Evolutionary conservation across 2,797 vertebrate genomes (phyloP).

Genomic region (Mycteria americana): DNA sequence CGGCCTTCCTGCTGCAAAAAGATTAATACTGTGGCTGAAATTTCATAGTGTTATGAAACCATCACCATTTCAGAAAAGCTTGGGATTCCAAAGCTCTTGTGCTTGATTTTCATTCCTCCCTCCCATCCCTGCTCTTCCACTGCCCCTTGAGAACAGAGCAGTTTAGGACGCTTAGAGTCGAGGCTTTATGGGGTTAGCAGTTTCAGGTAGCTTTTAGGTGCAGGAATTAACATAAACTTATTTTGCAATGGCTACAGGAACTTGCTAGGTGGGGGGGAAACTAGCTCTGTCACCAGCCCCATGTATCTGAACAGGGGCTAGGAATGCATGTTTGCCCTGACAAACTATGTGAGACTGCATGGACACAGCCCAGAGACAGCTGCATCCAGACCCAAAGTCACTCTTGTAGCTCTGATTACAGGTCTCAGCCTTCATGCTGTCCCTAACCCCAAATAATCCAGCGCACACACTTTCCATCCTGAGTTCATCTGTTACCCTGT

Average conservation of each 20-base stretch:
- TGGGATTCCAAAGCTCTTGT: background rate
- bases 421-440: background rate
- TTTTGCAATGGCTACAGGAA: background rate
- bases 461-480: background rate
- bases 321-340: background rate
- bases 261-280: background rate
- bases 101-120: background rate
- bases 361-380: background rate
- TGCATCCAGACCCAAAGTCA: background rate
- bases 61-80: accelerated
- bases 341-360: too few species aligned
- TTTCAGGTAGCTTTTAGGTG: background rate
- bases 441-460: background rate
- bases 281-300: background rate
- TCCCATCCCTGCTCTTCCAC: background rate
- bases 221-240: background rate
- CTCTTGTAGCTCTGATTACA: background rate
- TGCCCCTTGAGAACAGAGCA: background rate
- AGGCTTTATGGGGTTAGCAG: background rate
- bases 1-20: background rate
- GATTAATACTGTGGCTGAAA: background rate
- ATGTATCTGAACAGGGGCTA: background rate
- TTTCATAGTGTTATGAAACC: background rate
- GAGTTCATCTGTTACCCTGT: background rate
- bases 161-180: accelerated